phyloP scores from a whole-genome alignment of 2,113 vertebrate species.

The Martes martes region DNA sequence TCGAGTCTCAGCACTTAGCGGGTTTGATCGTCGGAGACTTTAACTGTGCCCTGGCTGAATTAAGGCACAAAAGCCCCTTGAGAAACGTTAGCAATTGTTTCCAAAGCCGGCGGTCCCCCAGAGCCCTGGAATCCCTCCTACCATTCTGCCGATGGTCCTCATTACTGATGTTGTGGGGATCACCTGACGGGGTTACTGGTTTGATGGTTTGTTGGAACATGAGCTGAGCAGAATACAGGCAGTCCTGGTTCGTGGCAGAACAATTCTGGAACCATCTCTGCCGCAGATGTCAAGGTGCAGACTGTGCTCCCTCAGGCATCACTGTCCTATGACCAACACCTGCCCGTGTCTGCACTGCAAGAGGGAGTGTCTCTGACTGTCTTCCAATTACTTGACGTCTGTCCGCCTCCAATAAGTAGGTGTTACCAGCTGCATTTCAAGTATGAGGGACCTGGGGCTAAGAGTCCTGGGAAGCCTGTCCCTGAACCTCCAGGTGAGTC shows the following conservation, averaged over 20 bases:
- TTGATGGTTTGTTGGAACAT: background rate
- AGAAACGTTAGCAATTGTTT: rapidly evolving
- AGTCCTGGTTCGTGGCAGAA: background rate
- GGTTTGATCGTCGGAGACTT: rapidly evolving
- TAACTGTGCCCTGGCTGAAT: rapidly evolving
- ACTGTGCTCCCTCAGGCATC: rapidly evolving
- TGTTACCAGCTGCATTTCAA: background rate
- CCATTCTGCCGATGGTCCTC: background rate
- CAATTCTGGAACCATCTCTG: background rate
- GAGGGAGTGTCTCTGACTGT: background rate
- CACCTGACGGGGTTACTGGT: no score
- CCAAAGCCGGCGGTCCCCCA: background rate
- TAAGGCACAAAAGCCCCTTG: no score
- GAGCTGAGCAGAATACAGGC: background rate
- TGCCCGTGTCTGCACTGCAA: rapidly evolving
- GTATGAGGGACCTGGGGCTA: background rate
- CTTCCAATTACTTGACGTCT: background rate
- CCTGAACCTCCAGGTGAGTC: background rate
- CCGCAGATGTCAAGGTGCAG: rapidly evolving
- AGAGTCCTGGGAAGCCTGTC: background rate
- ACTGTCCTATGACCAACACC: rapidly evolving
- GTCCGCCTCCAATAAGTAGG: background rate
- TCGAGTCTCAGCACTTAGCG: no score
- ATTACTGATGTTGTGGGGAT: rapidly evolving
- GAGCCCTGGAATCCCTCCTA: rapidly evolving